phyloP scores from a whole-genome alignment of 2,113 vertebrate species.

The Eurypyga helias region DNA sequence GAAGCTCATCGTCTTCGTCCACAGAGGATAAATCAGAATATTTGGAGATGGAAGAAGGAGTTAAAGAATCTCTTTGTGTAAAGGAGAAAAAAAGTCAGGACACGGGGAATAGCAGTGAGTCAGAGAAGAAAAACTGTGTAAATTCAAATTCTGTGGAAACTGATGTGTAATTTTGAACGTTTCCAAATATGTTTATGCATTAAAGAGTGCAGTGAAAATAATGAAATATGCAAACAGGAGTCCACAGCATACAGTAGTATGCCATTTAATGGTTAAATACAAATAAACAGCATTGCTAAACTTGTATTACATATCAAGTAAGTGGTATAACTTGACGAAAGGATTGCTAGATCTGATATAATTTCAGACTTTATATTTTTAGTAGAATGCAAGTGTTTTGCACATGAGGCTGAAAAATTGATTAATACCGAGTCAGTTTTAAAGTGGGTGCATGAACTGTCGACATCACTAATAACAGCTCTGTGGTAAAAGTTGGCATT shows the following conservation, averaged over 20 bases:
- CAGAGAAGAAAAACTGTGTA: conserved; percentile 92
- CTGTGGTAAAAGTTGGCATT: conserved; percentile 82
- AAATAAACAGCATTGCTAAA: conserved; percentile 75
- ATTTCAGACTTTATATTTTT: conserved; percentile 83
- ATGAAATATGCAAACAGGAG: conserved; percentile 82
- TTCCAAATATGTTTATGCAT: conserved; percentile 82
- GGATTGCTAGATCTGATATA: conserved; percentile 71
- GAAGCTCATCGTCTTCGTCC: conserved; percentile 91
- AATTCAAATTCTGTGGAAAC: conserved; percentile 95
- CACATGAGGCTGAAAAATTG: conserved; percentile 74
- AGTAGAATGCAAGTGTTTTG: conserved; percentile 84
- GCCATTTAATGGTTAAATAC: conserved; percentile 76
- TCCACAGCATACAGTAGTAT: conserved; percentile 75
- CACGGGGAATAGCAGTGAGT: conserved; percentile 91
- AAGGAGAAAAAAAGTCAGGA: conserved; percentile 90
- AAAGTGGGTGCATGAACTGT: conserved; percentile 72
- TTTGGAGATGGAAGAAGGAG: conserved; percentile 97
- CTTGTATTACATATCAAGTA: conserved; percentile 78
- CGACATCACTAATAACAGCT: conserved; percentile 73
- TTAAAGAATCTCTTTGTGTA: conserved; percentile 95
- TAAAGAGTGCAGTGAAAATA: conserved; percentile 80
- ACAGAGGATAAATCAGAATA: conserved; percentile 96
- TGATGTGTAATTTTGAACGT: conserved; percentile 88
- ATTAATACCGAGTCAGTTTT: conserved; percentile 63
- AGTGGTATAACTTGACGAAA: conserved; percentile 70